These are phyloP conservation scores for Acipenser transmontanus DNA, from an alignment of 2,797 vertebrate species.

Conservation along the genomic window DNA sequence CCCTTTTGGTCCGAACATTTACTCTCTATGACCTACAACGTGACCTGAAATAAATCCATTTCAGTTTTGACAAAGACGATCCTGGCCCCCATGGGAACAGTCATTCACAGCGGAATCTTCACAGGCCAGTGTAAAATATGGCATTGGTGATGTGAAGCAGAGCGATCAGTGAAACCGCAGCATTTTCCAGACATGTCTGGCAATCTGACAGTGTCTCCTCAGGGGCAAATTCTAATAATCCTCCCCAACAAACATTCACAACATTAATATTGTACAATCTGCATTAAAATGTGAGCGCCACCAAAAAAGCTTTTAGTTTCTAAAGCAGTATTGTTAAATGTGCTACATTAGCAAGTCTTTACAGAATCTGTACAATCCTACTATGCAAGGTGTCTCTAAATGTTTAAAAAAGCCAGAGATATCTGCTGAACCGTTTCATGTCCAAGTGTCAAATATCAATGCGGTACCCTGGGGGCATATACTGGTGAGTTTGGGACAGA, in stretches of 20 bases:
- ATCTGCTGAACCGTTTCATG: conserved; percentile 9
- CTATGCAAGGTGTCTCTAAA: neutral
- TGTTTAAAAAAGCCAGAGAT: neutral
- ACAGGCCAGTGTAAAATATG: too few relatives aligned
- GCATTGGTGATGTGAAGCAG: too few relatives aligned
- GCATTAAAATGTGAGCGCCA: neutral
- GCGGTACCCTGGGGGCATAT: neutral
- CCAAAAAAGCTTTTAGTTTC: neutral
- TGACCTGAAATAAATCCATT: too few relatives aligned
- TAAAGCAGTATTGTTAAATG: neutral
- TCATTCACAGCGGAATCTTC: too few relatives aligned
- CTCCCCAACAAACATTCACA: neutral
- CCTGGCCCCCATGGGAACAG: too few relatives aligned
- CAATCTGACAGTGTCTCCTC: neutral
- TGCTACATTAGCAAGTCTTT: neutral
- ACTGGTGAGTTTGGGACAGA: neutral
- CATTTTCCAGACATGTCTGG: conserved; percentile 3
- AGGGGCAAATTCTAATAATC: neutral
- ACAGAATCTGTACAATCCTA: neutral
- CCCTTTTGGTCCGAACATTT: too few relatives aligned
- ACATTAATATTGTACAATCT: neutral
- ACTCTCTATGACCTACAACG: too few relatives aligned
- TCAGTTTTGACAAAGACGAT: too few relatives aligned
- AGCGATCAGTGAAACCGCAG: too few relatives aligned
- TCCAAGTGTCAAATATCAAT: neutral